These are phyloP conservation scores for Saxidomus purpurata DNA, from an alignment of 1,140 invertebrate genomes.

Conservation along the genomic window DNA sequence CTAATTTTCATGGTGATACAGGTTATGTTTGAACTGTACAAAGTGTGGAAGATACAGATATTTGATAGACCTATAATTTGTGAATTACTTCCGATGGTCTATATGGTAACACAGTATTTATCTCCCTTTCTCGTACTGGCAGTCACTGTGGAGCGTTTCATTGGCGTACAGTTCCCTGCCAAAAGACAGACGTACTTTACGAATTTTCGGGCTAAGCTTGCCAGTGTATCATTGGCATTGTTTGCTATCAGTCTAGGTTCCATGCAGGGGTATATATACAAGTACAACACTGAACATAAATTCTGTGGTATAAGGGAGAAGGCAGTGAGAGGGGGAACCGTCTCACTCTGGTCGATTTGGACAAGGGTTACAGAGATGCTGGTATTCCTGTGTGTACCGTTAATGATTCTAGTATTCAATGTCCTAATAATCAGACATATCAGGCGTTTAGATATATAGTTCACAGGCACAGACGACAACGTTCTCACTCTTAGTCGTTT, in stretches of 20 bases:
- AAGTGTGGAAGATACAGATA: constrained; percentile 79
- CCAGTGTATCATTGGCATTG: constrained; percentile 85
- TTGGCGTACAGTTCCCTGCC: constrained; percentile 97
- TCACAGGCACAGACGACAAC: constrained; percentile 72
- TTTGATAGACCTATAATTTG: constrained; percentile 74
- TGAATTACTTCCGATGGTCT: constrained; percentile 75
- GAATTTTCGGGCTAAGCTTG: constrained; percentile 90
- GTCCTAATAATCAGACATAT: constrained; percentile 76
- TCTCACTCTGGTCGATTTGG: constrained; percentile 75
- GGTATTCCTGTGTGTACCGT: constrained; percentile 78
- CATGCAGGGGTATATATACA: constrained; percentile 82
- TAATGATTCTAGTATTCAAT: constrained; percentile 78
- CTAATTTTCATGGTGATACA: constrained; percentile 80
- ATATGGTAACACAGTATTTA: constrained; percentile 79
- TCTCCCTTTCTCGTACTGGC: constrained; percentile 88
- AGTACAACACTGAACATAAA: constrained; percentile 67
- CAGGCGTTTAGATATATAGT: constrained; percentile 22
- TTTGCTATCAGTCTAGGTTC: constrained; percentile 71
- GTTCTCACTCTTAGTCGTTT: constrained; percentile 81
- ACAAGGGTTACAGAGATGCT: constrained; percentile 79
- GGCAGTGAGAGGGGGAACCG: constrained; percentile 61
- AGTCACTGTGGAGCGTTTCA: constrained; percentile 95
- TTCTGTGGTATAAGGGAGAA: constrained; percentile 73
- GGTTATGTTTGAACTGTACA: constrained; percentile 81
- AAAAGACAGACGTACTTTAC: constrained; percentile 93